Percentiles rank a stretch among this genome's conserved stretches.
Conservation (phyloP, 2,888 invertebrate genomes). For the Plusia festucae region DNA sequence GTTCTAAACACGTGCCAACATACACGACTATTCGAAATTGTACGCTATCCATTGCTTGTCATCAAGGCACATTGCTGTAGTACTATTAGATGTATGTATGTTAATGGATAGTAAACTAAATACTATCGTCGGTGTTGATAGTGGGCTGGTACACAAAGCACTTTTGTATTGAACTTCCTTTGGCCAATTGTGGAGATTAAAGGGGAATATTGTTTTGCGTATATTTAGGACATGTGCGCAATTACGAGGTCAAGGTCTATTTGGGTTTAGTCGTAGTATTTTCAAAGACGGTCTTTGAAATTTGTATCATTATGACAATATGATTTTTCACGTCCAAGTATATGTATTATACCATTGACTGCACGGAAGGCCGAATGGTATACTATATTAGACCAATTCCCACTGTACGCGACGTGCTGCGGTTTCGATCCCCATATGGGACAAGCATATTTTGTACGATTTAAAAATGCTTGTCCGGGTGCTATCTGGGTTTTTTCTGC, state of each 20-base stretch:
- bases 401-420: too few species aligned
- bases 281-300: not conserved
- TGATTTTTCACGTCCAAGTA: too few species aligned
- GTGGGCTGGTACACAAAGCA: slow-evolving; percentile 9
- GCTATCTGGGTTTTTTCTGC: too few species aligned
- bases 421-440: too few species aligned
- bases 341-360: too few species aligned
- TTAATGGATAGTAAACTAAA: slow-evolving; percentile 4
- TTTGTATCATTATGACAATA: not conserved
- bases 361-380: too few species aligned
- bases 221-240: not conserved
- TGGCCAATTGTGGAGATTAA: slow-evolving; percentile 14
- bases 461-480: too few species aligned
- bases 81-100: not conserved
- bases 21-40: not conserved
- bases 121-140: not conserved
- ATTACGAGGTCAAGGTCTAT: slow-evolving; percentile 3
- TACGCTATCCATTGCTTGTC: slow-evolving; percentile 7
- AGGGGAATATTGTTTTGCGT: slow-evolving; percentile 10
- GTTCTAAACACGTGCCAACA: slow-evolving; percentile 29
- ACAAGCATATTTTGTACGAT: too few species aligned
- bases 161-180: slow-evolving; percentile 23
- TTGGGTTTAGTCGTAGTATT: not conserved
- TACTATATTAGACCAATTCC: too few species aligned
- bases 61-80: not conserved